Conservation (phyloP, 2,888 invertebrate genomes). For the Tetragonisca angustula region DNA sequence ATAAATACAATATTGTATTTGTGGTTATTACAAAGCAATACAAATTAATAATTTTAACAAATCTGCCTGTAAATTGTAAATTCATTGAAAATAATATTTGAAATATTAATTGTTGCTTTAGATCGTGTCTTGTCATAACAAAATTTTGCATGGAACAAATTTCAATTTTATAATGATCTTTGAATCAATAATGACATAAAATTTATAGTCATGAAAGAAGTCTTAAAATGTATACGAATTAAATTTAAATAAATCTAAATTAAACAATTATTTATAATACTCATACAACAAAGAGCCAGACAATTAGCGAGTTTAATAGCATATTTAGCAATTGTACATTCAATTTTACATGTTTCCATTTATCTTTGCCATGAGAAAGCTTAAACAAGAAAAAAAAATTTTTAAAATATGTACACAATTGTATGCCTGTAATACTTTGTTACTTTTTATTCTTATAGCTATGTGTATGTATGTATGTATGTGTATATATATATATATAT, state of each 20-base stretch:
- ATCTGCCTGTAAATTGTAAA: background rate
- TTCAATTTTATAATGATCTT: constrained; percentile 50
- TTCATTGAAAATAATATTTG: background rate
- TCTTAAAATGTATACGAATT: constrained; percentile 27
- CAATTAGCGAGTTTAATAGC: constrained; percentile 33
- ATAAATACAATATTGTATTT: background rate
- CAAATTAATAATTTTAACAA: background rate
- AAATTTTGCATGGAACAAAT: constrained; percentile 43
- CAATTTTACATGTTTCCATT: constrained; percentile 24
- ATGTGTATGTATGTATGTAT: constrained; percentile 28
- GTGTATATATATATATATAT: constrained; percentile 27
- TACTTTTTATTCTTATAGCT: constrained; percentile 49
- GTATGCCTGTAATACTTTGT: constrained; percentile 63
- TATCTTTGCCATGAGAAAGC: constrained; percentile 45
- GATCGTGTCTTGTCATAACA: constrained; percentile 30
- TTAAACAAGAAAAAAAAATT: constrained; percentile 38
- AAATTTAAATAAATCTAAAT: constrained; percentile 33
- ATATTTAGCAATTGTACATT: constrained; percentile 32
- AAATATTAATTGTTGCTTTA: background rate
- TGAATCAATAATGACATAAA: constrained; percentile 31
- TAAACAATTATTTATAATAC: constrained; percentile 19
- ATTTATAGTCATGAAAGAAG: constrained; percentile 18
- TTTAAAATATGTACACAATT: constrained; percentile 54
- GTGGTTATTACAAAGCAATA: background rate
- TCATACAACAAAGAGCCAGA: constrained; percentile 33